Conservation (phyloP, 2,797 vertebrate species). For the Anolis apletophallus region DNA sequence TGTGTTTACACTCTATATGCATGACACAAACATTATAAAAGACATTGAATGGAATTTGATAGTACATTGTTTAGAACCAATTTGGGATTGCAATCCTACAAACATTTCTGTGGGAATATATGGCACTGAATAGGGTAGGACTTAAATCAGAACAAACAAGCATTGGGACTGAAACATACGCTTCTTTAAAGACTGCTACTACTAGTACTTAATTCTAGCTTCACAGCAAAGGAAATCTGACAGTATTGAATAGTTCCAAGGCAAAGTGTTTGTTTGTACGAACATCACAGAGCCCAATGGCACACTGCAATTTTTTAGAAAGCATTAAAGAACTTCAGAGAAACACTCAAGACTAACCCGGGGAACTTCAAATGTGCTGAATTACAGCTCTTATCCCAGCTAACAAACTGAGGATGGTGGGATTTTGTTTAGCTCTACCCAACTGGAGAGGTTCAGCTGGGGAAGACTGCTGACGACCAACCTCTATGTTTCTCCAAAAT, state of each 20-base stretch:
- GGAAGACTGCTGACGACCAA: too few relatives aligned
- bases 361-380: too few relatives aligned
- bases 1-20: too few relatives aligned
- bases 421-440: too few relatives aligned
- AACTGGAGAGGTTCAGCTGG: too few relatives aligned
- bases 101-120: neutral
- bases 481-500: neutral
- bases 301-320: neutral
- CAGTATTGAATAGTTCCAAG: neutral
- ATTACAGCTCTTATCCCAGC: too few relatives aligned
- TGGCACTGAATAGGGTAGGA: neutral
- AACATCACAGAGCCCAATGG: neutral
- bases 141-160: neutral
- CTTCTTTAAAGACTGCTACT: neutral
- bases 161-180: neutral
- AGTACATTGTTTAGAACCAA: neutral
- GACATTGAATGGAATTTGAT: neutral
- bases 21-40: neutral
- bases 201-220: neutral
- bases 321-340: conserved; percentile 1
- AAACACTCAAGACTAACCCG: neutral
- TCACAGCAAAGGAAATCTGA: neutral
- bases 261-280: neutral
- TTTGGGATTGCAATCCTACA: neutral
- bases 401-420: too few relatives aligned